These are phyloP conservation scores for Latrodectus hesperus DNA, from an alignment of 2,888 invertebrate genomes.

Conservation along the genomic window DNA sequence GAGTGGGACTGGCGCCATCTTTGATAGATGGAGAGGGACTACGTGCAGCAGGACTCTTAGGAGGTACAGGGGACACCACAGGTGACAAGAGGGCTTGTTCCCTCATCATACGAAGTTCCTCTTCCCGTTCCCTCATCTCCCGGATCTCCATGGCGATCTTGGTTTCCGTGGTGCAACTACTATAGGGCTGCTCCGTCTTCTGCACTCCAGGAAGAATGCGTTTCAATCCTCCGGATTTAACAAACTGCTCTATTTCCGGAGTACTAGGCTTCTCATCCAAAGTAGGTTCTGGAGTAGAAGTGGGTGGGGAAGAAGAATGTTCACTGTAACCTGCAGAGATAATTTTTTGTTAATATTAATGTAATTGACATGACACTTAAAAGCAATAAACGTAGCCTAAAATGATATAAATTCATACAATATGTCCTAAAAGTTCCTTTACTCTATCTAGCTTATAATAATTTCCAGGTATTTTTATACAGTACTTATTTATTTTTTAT, in stretches of 20 bases:
- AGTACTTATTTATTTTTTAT: too few species aligned
- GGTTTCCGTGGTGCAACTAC: constrained; percentile 62
- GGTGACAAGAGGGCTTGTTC: constrained; percentile 42
- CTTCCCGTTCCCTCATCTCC: constrained; percentile 77
- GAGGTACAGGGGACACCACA: constrained; percentile 42
- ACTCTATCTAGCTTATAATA: too few species aligned
- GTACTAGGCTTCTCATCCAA: constrained; percentile 89
- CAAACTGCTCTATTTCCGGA: constrained; percentile 92
- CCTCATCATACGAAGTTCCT: constrained; percentile 75
- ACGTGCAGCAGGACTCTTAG: constrained; percentile 18
- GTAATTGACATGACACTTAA: too few species aligned
- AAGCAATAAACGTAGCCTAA: too few species aligned
- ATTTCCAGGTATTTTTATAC: too few species aligned
- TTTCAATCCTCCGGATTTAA: constrained; percentile 94
- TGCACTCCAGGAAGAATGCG: constrained; percentile 49
- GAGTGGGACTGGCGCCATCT: constrained; percentile 6
- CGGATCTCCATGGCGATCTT: constrained; percentile 77
- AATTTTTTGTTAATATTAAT: too few species aligned
- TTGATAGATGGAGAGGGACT: constrained; percentile 30
- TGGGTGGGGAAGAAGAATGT: not conserved
- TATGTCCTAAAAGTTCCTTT: too few species aligned
- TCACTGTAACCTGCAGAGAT: not conserved
- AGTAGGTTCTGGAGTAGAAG: constrained; percentile 21
- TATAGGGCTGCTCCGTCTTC: constrained; percentile 64
- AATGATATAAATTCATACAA: too few species aligned